Base-by-base conservation (phyloP, 2,888 invertebrate genomes). In the Linnaemya vulpina region DNA sequence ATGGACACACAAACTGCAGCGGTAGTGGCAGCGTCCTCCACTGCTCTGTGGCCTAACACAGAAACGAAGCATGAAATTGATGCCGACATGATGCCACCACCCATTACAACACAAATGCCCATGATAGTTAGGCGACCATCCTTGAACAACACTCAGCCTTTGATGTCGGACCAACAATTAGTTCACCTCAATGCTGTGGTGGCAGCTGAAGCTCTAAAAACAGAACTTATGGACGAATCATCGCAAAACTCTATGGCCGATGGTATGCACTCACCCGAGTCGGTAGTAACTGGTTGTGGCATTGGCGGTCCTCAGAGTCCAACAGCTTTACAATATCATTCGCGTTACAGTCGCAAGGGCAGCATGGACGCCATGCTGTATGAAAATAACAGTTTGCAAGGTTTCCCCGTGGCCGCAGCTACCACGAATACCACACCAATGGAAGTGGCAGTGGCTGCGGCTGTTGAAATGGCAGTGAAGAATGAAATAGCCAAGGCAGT, bases 191-290 rank as follows among this genome's bases (percentile, higher is more conserved):
- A 80, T 70, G 88, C 88, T 8, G 89, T 89, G 49, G 89, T 88
- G 17, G 84, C 94, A 3, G 93, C 93, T 1, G 89, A 94, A 80
- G 94, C 93, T 13, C 93, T 95, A 62, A 96, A 96, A 91, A 95
- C 94, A 63, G 95, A 96, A 92, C 93, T 95, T 63, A 91, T 95
- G 51, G 96, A 96, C 90, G 96, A 96, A 86, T 94, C 94, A 87
- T 96, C 96, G 89, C 95, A 96, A 91, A 90, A 89, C 80, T 90
- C 92, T 4, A 74, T 90, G 8, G 89, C 88, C 1, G 90, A 91
- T 0, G 81, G 90, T 89, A 87, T 90, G 30, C 90, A 90, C 60
- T 89, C 90, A 1, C 88, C 93, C 11, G 90, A 89, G 51, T 62
- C 88, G 2, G 88, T 93, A 74, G 93, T 93, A 80, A 70, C 92